phyloP scores from a whole-genome alignment of 2,888 invertebrate species.

The Oscheius sp. region DNA sequence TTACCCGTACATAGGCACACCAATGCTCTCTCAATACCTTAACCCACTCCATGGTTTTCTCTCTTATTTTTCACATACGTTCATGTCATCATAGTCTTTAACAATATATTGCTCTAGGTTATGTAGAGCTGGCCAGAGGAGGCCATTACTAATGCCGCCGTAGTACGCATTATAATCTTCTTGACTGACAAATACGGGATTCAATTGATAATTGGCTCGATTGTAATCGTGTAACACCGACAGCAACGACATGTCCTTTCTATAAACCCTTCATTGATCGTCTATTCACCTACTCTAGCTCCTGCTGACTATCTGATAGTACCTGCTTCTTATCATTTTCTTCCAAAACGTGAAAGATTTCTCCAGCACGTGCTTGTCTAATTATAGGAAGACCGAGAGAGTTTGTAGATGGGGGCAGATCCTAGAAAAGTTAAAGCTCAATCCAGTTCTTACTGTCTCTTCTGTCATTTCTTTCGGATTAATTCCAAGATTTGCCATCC shows the following conservation, averaged over 20 bases:
- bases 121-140: constrained; percentile 66
- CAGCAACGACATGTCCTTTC: constrained; percentile 61
- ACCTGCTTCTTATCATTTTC: constrained; percentile 53
- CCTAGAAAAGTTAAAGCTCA: constrained; percentile 24
- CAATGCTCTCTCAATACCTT: constrained; percentile 58
- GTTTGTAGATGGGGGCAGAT: constrained; percentile 54
- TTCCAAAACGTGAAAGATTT: constrained; percentile 60
- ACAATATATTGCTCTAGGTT: constrained; percentile 63
- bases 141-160: constrained; percentile 64
- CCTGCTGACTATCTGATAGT: constrained; percentile 46
- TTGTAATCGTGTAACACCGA: constrained; percentile 63
- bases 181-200: constrained; percentile 61
- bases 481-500: constrained; percentile 59
- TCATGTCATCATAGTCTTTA: constrained; percentile 56
- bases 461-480: constrained; percentile 47
- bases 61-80: constrained; percentile 28
- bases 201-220: constrained; percentile 61
- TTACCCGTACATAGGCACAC: constrained; percentile 63
- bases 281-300: constrained; percentile 53
- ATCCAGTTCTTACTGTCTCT: constrained; percentile 16
- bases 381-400: constrained; percentile 63
- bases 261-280: constrained; percentile 26
- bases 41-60: too few relatives aligned
- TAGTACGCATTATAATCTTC: constrained; percentile 65
- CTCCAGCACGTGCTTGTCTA: constrained; percentile 59